phyloP scores from a whole-genome alignment of 2,797 vertebrate species.

The Danionella dracula region DNA sequence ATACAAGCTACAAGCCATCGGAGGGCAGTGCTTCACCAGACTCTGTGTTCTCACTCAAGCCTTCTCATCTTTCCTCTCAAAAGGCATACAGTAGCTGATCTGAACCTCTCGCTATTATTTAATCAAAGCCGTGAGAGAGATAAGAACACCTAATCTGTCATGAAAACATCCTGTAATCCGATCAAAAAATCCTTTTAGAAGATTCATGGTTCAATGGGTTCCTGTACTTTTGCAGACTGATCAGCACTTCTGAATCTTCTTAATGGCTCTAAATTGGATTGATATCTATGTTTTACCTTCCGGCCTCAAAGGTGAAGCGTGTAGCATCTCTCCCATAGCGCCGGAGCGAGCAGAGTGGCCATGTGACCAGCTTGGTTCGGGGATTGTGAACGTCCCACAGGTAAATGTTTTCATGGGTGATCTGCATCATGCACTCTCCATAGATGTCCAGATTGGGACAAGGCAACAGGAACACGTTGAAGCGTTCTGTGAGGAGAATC shows the following conservation, averaged over 20 bases:
- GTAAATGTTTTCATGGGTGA: conserved; percentile 87
- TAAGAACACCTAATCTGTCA: conserved; percentile 48
- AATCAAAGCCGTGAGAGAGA: conserved; percentile 51
- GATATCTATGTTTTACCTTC: conserved; percentile 61
- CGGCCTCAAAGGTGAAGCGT: conserved; percentile 82
- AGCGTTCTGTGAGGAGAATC: conserved; percentile 66
- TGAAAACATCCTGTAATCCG: conserved; percentile 55
- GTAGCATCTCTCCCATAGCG: conserved; percentile 80
- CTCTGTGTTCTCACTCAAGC: background rate
- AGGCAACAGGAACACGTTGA: conserved; percentile 81
- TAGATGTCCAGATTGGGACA: conserved; percentile 81
- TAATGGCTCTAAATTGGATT: background rate
- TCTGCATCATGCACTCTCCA: conserved; percentile 84
- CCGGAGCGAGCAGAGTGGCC: conserved; percentile 81
- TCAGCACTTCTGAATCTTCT: background rate
- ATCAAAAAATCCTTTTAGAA: conserved; percentile 52
- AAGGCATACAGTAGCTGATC: conserved; percentile 37
- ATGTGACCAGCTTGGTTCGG: conserved; percentile 78
- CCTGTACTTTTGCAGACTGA: too few species aligned
- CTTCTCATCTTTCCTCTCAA: conserved; percentile 30
- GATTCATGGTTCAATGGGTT: conserved; percentile 27
- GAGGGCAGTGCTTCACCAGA: conserved; percentile 27
- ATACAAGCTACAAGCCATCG: conserved; percentile 1
- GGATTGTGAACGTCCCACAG: conserved; percentile 85
- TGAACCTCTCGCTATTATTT: conserved; percentile 49